Conservation (phyloP, 2,797 vertebrate species). For the Setipinna tenuifilis region DNA sequence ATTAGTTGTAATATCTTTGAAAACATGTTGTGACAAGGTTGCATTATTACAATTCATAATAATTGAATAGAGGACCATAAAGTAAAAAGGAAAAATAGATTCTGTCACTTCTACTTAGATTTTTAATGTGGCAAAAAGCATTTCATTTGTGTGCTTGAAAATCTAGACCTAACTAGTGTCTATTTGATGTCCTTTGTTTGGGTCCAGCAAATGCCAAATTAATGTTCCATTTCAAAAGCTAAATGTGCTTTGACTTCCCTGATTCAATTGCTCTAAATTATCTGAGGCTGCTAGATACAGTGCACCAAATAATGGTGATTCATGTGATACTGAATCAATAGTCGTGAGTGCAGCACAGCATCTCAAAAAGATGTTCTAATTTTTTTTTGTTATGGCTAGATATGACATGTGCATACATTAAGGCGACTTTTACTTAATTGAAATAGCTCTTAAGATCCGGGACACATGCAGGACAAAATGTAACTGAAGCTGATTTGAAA, state of each 20-base stretch:
- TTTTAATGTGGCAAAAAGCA: slow-evolving; percentile 43
- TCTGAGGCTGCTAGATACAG: slow-evolving; percentile 63
- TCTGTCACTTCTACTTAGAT: slow-evolving; percentile 10
- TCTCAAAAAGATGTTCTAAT: not conserved
- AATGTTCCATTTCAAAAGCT: slow-evolving; percentile 71
- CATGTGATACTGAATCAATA: slow-evolving; percentile 68
- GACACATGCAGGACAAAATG: not conserved
- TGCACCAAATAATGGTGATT: slow-evolving; percentile 64
- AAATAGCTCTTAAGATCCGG: not conserved
- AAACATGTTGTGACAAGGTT: slow-evolving; percentile 2
- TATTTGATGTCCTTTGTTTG: slow-evolving; percentile 74
- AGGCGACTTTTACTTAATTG: slow-evolving; percentile 17
- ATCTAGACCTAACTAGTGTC: slow-evolving; percentile 67
- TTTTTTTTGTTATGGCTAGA: not conserved
- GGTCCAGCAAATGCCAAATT: slow-evolving; percentile 77
- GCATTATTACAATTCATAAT: not conserved
- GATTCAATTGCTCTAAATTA: slow-evolving; percentile 76
- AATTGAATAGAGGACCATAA: not conserved
- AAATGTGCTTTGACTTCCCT: slow-evolving; percentile 72
- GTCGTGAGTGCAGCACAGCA: slow-evolving; percentile 38
- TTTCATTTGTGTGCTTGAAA: slow-evolving; percentile 69
- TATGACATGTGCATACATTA: slow-evolving; percentile 23
- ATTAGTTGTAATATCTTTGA: not conserved
- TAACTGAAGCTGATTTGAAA: slow-evolving; percentile 18
- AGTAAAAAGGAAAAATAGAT: slow-evolving; percentile 10